These are phyloP conservation scores for Oreochromis spilurus DNA, from an alignment of 2,113 vertebrate species.

Conservation along the genomic window DNA sequence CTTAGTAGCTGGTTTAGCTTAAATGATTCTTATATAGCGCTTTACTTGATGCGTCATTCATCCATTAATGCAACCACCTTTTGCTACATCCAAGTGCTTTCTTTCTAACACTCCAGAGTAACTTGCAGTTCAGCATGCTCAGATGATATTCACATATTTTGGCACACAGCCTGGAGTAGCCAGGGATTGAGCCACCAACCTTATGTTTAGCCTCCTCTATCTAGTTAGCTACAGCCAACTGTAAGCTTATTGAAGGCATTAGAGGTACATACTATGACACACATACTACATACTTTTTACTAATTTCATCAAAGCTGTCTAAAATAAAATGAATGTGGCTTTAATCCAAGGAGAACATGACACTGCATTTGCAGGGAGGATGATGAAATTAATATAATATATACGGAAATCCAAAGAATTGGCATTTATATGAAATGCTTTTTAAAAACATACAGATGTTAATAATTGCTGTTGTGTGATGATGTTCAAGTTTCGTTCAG, in stretches of 20 bases:
- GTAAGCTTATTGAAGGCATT: neutral
- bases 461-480: neutral
- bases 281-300: neutral
- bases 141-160: neutral
- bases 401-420: neutral
- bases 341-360: neutral
- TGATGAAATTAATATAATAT: neutral
- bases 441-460: neutral
- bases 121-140: neutral
- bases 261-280: neutral
- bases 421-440: fast-evolving
- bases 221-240: neutral
- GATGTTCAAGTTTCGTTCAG: neutral
- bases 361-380: neutral
- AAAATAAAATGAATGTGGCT: neutral
- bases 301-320: neutral
- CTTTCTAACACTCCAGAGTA: neutral
- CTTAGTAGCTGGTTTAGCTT: neutral
- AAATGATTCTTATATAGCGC: neutral
- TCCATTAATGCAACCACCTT: neutral
- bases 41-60: neutral
- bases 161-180: neutral
- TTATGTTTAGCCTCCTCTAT: neutral
- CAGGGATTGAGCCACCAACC: neutral
- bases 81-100: neutral